phyloP scores from a whole-genome alignment of 2,888 invertebrate genomes.

The Drosophila atripex region DNA sequence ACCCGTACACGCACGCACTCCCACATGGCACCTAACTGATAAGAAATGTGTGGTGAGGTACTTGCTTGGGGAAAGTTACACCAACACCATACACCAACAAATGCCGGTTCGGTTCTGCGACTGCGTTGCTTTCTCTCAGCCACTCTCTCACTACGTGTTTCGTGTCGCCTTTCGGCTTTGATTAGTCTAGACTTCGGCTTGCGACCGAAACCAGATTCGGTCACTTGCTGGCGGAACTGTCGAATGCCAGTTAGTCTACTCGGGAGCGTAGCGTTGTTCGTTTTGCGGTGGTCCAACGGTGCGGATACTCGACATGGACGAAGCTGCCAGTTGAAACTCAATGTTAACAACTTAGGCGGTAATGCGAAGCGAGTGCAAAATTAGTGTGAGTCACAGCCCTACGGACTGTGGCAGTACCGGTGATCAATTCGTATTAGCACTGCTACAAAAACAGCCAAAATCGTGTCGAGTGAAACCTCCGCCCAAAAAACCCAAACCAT shows the following conservation, averaged over 20 bases:
- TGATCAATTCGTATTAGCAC: constrained; percentile 8
- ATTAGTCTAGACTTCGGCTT: constrained; percentile 50
- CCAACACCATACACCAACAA: constrained; percentile 70
- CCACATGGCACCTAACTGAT: constrained; percentile 50
- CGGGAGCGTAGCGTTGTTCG: constrained; percentile 83
- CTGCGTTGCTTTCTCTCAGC: constrained; percentile 49
- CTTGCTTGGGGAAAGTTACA: background rate
- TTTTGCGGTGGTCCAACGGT: constrained; percentile 68
- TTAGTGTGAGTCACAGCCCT: background rate
- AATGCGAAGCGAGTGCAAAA: constrained; percentile 21
- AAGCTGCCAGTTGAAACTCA: constrained; percentile 33
- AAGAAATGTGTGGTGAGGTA: constrained; percentile 37
- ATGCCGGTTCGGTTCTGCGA: constrained; percentile 61
- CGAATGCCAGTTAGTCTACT: constrained; percentile 81
- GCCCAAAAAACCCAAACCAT: background rate
- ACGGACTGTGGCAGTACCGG: constrained; percentile 2
- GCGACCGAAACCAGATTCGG: constrained; percentile 26
- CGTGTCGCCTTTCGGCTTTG: constrained; percentile 47
- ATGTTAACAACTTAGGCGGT: constrained; percentile 14
- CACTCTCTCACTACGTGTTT: constrained; percentile 22
- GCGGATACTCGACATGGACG: constrained; percentile 40
- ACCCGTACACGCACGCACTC: constrained; percentile 22
- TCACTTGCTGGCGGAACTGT: constrained; percentile 50
- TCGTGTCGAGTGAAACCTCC: constrained; percentile 25
- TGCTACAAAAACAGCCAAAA: constrained; percentile 22